These are phyloP conservation scores for Leptinotarsa rubiginosa DNA, from an alignment of 2,888 invertebrate species.

Conservation along the genomic window DNA sequence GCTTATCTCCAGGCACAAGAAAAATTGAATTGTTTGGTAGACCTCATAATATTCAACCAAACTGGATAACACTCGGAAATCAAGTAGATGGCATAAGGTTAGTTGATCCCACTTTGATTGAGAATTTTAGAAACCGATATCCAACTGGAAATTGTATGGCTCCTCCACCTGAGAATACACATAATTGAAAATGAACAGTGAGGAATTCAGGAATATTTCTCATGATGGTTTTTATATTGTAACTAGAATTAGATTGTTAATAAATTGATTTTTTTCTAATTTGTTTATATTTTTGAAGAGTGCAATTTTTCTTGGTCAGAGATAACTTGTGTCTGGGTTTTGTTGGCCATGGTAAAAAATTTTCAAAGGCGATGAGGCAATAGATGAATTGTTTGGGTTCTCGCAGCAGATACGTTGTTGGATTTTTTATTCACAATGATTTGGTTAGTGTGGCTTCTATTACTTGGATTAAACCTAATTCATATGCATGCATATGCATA, in stretches of 20 bases:
- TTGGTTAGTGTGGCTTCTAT: too few relatives aligned
- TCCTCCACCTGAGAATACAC: conserved; percentile 59
- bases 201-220: neutral
- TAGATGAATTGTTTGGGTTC: too few relatives aligned
- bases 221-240: neutral
- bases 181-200: conserved; percentile 51
- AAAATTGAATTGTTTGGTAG: conserved; percentile 98
- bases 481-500: too few relatives aligned
- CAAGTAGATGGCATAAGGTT: conserved; percentile 95
- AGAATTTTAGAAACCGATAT: conserved; percentile 90
- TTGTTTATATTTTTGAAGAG: neutral
- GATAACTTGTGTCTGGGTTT: too few relatives aligned
- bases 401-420: too few relatives aligned
- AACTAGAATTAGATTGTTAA: neutral
- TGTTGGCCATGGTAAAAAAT: too few relatives aligned
- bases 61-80: conserved; percentile 98
- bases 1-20: conserved; percentile 94
- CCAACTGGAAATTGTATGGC: conserved; percentile 86
- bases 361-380: too few relatives aligned
- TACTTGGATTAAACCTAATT: too few relatives aligned
- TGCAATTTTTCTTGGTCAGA: neutral
- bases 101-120: conserved; percentile 91
- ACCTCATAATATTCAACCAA: conserved; percentile 97
- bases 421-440: too few relatives aligned
- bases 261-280: neutral